Evolutionary conservation across 2,797 vertebrate species (phyloP).

Genomic region (Sebastes nivosus): DNA sequence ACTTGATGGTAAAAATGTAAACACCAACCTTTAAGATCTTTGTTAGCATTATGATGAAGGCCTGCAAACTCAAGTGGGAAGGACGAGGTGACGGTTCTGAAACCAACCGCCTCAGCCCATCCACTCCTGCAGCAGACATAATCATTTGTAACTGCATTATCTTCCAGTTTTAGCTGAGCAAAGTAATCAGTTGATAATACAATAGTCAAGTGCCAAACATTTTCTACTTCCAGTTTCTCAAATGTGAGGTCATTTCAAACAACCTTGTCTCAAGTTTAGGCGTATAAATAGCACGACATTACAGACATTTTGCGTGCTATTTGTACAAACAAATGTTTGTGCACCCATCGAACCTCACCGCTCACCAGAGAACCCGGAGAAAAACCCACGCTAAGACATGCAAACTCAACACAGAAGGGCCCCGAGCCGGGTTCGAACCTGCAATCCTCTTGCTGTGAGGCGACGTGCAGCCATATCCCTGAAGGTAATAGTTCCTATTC

Average conservation of each 20-base stretch:
- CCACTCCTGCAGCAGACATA: neutral
- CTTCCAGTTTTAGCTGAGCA: neutral
- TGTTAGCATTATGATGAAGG: neutral
- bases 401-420: too few relatives aligned
- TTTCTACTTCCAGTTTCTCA: neutral
- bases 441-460: too few relatives aligned
- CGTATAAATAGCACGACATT: too few relatives aligned
- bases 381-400: too few relatives aligned
- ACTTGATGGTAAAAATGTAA: neutral
- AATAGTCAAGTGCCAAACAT: neutral
- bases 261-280: too few relatives aligned
- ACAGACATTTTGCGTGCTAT: neutral
- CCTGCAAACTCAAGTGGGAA: neutral
- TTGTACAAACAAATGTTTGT: too few relatives aligned
- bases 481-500: neutral
- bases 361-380: too few relatives aligned
- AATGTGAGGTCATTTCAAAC: too few relatives aligned
- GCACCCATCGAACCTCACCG: too few relatives aligned
- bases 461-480: rapidly evolving
- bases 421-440: too few relatives aligned
- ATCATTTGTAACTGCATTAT: neutral
- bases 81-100: neutral
- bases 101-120: neutral
- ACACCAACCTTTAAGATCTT: neutral
- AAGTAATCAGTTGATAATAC: neutral